phyloP scores from a whole-genome alignment of 2,888 invertebrate genomes.

The Nowickia ferox region DNA sequence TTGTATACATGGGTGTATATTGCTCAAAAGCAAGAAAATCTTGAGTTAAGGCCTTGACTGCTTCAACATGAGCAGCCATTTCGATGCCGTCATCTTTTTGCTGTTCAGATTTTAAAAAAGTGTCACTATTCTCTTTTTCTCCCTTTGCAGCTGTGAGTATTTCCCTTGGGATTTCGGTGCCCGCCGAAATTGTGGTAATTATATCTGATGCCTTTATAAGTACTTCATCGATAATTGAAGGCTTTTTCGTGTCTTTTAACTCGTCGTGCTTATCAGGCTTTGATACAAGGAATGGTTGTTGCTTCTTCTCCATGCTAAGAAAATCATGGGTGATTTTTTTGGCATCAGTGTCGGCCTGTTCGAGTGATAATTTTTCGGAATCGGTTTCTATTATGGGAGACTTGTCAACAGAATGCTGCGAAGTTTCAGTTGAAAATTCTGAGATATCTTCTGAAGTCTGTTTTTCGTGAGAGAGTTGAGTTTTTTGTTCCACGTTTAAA shows the following conservation, averaged over 20 bases:
- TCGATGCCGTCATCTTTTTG: slow-evolving; percentile 77
- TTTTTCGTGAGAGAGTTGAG: slow-evolving; percentile 73
- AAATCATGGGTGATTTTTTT: slow-evolving; percentile 65
- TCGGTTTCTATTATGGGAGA: slow-evolving; percentile 31
- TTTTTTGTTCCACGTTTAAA: slow-evolving; percentile 77
- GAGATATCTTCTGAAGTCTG: slow-evolving; percentile 38
- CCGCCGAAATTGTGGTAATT: slow-evolving; percentile 66
- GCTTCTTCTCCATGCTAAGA: slow-evolving; percentile 51
- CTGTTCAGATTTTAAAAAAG: slow-evolving; percentile 52
- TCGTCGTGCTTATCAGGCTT: neutral
- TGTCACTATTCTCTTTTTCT: neutral
- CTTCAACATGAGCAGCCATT: slow-evolving; percentile 77
- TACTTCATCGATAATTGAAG: slow-evolving; percentile 59
- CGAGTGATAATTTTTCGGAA: slow-evolving; percentile 35
- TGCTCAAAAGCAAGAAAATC: slow-evolving; percentile 77
- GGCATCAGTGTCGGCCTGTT: slow-evolving; percentile 67
- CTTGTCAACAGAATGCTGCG: slow-evolving; percentile 45
- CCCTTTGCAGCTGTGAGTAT: neutral
- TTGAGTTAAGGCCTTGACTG: slow-evolving; percentile 74
- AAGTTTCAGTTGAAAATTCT: slow-evolving; percentile 35
- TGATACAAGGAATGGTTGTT: slow-evolving; percentile 19
- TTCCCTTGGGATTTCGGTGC: slow-evolving; percentile 45
- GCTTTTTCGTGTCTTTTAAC: neutral
- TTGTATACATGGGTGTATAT: slow-evolving; percentile 48
- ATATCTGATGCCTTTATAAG: slow-evolving; percentile 59